Evolutionary conservation across 1,140 invertebrate genomes (phyloP), one percentile per base, ranked within the genome.

Genomic region (Meloidogyne hapla): DNA sequence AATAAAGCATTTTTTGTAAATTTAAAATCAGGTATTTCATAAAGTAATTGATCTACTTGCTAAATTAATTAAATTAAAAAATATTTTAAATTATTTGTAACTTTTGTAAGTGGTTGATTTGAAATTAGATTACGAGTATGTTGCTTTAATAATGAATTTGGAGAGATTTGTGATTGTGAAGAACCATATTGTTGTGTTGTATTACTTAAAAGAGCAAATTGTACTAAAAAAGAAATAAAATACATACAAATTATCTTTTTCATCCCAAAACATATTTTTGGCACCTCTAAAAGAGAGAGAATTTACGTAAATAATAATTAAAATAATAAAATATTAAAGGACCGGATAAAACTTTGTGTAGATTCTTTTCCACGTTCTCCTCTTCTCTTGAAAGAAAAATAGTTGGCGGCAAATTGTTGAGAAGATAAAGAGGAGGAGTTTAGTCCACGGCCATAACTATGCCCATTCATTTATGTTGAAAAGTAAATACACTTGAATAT

Each of bases 31-130:
- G 85, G 85, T 45, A 87, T 77, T 75, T 86, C 84, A 40, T 86
- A 86, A 12, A 81, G 82, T 21, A 86, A 72, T 71, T 87, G 85
- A 61, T 86, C 81, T 13, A 86, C 85, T 84, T 87, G 84, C 85
- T 86, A 65, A 25, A 76, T 33, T 8, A 21, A 26, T 6, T 71
- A 15, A n/a, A 45, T 74, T 15, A 18, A 23, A 25, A 26, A 3
- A 21, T 2, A 15, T 26, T 70, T 45, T 12, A 63, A 4, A 18
- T 48, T 12, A 8, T 33, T 12, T 28, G 21, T n/a, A 6, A 48
- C 56, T 48, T 75, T 75, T 40, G 68, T 70, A 21, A 61, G 23
- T 33, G 66, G 69, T 26, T 21, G 33, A 48, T 61, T 68, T n/a
- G 40, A 5, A 21, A 10, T 70, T 61, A 26, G 15, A 56, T 56